These are phyloP conservation scores for Masticophis lateralis DNA, from an alignment of 2,797 vertebrate species.

Conservation along the genomic window DNA sequence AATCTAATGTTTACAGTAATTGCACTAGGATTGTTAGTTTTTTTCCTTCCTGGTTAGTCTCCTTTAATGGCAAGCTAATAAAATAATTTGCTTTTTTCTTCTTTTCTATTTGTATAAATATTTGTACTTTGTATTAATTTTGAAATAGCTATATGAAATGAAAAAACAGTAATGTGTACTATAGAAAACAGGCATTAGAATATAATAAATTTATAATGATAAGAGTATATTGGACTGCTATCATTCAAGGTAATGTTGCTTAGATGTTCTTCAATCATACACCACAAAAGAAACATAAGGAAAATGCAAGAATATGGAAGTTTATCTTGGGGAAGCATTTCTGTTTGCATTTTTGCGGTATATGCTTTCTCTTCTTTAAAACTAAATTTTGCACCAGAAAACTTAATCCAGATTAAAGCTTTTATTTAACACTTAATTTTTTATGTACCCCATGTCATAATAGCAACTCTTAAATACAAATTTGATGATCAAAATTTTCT, in stretches of 20 bases:
- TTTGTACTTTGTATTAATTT: neutral
- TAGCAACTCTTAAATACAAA: neutral
- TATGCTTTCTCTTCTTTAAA: neutral
- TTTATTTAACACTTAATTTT: neutral
- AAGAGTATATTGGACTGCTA: neutral
- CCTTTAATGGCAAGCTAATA: neutral
- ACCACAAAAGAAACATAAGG: neutral
- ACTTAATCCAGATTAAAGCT: neutral
- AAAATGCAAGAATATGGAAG: neutral
- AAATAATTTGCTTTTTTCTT: neutral
- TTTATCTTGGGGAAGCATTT: neutral
- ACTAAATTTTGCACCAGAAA: neutral
- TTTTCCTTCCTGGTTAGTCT: neutral
- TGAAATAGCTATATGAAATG: neutral
- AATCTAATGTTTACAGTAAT: neutral
- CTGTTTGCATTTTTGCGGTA: neutral
- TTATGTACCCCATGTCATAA: neutral
- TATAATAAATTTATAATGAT: neutral
- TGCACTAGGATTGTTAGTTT: neutral
- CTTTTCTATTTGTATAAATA: neutral
- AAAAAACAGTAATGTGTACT: neutral
- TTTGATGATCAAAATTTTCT: neutral
- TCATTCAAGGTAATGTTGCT: neutral
- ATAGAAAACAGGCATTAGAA: neutral
- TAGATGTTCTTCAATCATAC: neutral